Evolutionary conservation across 2,797 vertebrate genomes (phyloP), one percentile per base, ranked within the genome.

Genomic region (Graptemys geographica): DNA sequence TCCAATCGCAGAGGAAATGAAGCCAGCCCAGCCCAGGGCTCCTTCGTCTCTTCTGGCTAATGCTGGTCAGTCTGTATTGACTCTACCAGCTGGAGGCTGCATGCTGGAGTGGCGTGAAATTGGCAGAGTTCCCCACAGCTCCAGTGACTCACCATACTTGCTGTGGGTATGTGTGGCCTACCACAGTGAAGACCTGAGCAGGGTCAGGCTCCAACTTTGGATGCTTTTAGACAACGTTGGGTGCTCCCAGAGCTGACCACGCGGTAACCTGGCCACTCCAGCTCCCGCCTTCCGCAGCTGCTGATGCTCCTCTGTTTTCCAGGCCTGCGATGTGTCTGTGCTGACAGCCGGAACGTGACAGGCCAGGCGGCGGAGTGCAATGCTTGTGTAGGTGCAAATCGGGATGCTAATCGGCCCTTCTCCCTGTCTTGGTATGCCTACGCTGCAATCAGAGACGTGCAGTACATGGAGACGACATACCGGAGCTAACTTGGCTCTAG

Each of bases 281-380:
- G 41, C 44, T 16, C 12, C 74, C 15, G 4, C 44, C 13, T 78
- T 47, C 74, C 13, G 4, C 44, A 28, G 41, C 44, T 31, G 6
- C 41, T 33, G 65, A 72, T 4, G 9, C 9, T 5, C 12, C 47
- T 78, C 62, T 83, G 23, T n/a, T 59, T 87, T 55, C 27, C 51
- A 95, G 95, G 94, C 49, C 81, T 96, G 81, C 47, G 79, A 3
- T 96, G 95, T 37, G 11, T 74, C 33, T 95, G 95, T 65, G 19
- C 21, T 5, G 19, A n/a, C 4, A 56, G 65, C 21, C 51, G 18
- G 52, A 83, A 72, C 2, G 69, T 56, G 13, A 57, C n/a, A 1
- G n/a, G 47, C 6, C 25, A 49, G 5, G 74, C 56, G 31, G 59
- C 49, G 19, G 33, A 65, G 41, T 96, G 95, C 84, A 74, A 3